These are phyloP conservation scores for Gnathonemus longibarbis DNA, from an alignment of 2,113 vertebrate genomes.

Conservation along the genomic window DNA sequence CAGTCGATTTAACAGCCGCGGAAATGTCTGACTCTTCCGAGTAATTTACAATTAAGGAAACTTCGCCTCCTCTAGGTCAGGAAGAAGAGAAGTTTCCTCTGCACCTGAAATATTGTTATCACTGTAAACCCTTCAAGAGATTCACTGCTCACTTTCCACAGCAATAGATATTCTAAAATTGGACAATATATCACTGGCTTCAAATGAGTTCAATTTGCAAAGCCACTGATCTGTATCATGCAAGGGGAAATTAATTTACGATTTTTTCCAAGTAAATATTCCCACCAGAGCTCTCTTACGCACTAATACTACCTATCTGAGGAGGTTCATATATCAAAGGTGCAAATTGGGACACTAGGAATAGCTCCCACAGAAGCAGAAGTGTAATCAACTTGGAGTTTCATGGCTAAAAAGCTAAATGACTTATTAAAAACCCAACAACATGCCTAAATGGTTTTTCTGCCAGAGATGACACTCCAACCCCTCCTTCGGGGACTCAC, in stretches of 20 bases:
- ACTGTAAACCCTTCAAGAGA: neutral
- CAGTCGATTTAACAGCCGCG: constrained; percentile 7
- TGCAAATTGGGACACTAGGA: neutral
- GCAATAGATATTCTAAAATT: constrained; percentile 6
- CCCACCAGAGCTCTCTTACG: neutral
- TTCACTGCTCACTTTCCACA: no score
- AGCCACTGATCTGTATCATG: neutral
- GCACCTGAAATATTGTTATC: neutral
- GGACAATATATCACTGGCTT: neutral
- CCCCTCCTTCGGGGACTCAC: neutral
- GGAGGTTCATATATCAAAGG: neutral
- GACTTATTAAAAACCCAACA: neutral
- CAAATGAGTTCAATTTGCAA: constrained; percentile 4
- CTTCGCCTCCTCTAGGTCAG: neutral
- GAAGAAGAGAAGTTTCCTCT: neutral
- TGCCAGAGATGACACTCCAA: neutral
- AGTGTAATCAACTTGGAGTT: neutral
- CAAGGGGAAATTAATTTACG: neutral
- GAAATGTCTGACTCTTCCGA: neutral
- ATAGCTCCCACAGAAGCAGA: neutral
- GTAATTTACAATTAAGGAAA: constrained; percentile 7
- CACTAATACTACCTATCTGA: neutral
- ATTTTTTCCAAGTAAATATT: constrained; percentile 10
- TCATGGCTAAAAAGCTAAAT: constrained; percentile 5
- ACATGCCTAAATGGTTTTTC: neutral